Percentiles rank a stretch among this genome's conserved stretches.
Conservation (phyloP, 2,113 vertebrate genomes). For the Amblyopsis rosae region DNA sequence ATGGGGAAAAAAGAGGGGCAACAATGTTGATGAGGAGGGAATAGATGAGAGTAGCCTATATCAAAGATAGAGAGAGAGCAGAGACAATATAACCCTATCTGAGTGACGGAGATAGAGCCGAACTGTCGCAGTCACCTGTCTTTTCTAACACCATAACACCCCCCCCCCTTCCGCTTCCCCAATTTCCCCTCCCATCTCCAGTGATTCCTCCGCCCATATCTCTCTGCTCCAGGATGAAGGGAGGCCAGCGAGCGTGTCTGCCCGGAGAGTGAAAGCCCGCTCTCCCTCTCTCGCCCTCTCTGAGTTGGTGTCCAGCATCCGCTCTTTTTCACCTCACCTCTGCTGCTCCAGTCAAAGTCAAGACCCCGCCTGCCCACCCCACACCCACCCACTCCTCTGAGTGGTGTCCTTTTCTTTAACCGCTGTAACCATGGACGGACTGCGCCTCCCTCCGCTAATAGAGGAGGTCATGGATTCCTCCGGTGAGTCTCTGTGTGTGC, state of each 20-base stretch:
- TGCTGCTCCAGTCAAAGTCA: conserved; percentile 15
- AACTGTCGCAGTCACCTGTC: no score
- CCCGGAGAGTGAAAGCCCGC: conserved; percentile 39
- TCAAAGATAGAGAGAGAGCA: no score
- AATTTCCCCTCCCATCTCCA: background rate
- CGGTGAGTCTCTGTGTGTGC: conserved; percentile 51
- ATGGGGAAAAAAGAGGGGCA: no score
- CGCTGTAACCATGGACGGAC: conserved; percentile 58
- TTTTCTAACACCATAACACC: background rate
- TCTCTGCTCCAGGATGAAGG: conserved; percentile 55
- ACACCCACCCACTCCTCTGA: background rate
- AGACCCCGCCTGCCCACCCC: background rate
- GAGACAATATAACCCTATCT: no score
- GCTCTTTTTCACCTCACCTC: background rate
- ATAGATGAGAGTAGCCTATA: no score
- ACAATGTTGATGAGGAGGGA: no score
- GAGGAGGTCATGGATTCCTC: conserved; percentile 68
- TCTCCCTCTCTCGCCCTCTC: background rate
- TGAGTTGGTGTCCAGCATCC: conserved; percentile 3
- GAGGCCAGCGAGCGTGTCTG: conserved; percentile 23
- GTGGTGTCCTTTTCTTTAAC: background rate
- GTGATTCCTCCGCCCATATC: background rate
- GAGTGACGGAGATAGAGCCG: no score
- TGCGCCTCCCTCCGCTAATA: conserved; percentile 70
- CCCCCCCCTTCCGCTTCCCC: background rate